Evolutionary conservation across 2,888 invertebrate genomes (phyloP), one percentile per base, ranked within the genome.

Genomic region (Drosophila helvetica): DNA sequence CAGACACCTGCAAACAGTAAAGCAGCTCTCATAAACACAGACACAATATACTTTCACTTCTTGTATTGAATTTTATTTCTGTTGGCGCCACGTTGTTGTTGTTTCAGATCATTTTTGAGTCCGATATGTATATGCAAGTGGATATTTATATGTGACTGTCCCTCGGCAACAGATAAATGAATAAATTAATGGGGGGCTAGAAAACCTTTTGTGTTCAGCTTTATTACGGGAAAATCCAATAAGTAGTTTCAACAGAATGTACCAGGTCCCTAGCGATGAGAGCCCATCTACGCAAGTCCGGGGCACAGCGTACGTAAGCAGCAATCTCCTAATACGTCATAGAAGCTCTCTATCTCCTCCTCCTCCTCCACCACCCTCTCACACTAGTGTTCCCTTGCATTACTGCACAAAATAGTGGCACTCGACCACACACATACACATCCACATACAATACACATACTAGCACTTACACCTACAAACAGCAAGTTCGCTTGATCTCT

Each of bases 41-140:
- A 73, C 67, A 84, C 74, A 80, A 58, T 64, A 88, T 85, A 85
- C 85, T 85, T 85, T 85, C 85, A 85, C 85, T 85, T 85, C 88
- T 88, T 86, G 81, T 80, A 86, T 86, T 88, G 62, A 77, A 78
- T 78, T 83, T 59, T 59, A 57, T 85, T 81, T 87, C 58, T 70
- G 68, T 73, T 79, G 64, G 80, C 80, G 85, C 74, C 77, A 68
- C 73, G 66, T 59, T 63, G 58, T 62, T 74, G 72, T 67, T 52
- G 67, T 48, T 77, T 70, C 61, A 67, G 70, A 74, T 80, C 51
- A 59, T 58, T 69, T 71, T 69, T 76, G 38, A 38, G 38, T n/a
- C 15, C 2, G 15, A 38, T 38, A 38, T n/a, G 15, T 87, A 78
- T 87, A 82, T 85, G 86, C 86, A 85, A 74, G 54, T 71, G 53